phyloP scores from a whole-genome alignment of 2,113 vertebrate species.

The Scytalopus superciliaris region DNA sequence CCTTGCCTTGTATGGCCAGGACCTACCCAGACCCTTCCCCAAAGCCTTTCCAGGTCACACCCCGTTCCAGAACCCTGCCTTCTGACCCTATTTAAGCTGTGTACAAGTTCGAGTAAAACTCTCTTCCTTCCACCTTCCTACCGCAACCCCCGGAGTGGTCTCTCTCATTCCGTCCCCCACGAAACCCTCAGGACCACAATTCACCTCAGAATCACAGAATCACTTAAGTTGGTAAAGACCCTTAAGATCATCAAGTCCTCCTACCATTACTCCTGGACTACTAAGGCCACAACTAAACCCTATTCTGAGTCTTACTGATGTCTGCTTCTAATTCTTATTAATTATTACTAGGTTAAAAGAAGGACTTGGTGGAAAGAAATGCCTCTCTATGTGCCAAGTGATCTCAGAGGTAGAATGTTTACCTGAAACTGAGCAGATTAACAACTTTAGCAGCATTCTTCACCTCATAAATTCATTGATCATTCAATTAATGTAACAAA shows the following conservation, averaged over 20 bases:
- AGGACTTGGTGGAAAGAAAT: accelerated
- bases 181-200: too few relatives aligned
- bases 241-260: not conserved
- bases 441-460: not conserved
- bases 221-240: not conserved
- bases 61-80: too few relatives aligned
- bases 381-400: accelerated
- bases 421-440: not conserved
- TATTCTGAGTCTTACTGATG: not conserved
- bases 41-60: too few relatives aligned
- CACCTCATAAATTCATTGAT: not conserved
- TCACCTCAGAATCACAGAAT: not conserved
- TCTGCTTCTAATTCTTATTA: not conserved
- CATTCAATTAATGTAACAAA: not conserved
- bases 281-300: accelerated
- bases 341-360: not conserved
- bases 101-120: too few relatives aligned
- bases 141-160: too few relatives aligned
- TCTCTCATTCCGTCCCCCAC: too few relatives aligned
- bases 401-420: not conserved
- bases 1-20: too few relatives aligned
- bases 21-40: too few relatives aligned
- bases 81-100: too few relatives aligned
- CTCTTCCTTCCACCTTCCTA: too few relatives aligned
- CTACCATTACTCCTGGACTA: not conserved